Evolutionary conservation across 2,888 invertebrate genomes (phyloP).

Genomic region (Dasysyrphus albostriatus): DNA sequence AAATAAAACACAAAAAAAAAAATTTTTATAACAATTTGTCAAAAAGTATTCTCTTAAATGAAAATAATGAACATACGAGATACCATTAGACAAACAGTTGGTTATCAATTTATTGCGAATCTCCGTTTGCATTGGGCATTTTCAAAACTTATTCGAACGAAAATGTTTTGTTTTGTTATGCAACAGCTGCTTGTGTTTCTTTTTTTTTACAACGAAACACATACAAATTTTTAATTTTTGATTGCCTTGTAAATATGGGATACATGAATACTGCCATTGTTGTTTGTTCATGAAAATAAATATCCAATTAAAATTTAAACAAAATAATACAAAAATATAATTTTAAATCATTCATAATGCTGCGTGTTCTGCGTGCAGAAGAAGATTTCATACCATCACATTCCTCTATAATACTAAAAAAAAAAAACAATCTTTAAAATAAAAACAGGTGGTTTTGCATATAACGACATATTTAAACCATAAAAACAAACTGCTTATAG

Average conservation of each 20-base stretch:
- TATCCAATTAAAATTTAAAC: constrained; percentile 35
- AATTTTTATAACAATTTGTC: constrained; percentile 36
- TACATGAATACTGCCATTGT: not conserved
- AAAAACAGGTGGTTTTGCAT: constrained; percentile 1
- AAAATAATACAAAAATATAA: constrained; percentile 5
- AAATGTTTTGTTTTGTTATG: constrained; percentile 3
- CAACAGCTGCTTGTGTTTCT: constrained; percentile 27
- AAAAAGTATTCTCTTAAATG: not conserved
- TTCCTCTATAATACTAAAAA: not conserved
- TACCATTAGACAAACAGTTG: constrained; percentile 36
- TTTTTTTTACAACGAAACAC: not conserved
- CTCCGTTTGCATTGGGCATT: constrained; percentile 4
- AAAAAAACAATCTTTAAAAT: not conserved
- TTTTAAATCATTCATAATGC: constrained; percentile 4
- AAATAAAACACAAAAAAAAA: not conserved
- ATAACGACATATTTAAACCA: constrained; percentile 9
- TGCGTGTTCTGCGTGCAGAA: not conserved
- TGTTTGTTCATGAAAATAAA: constrained; percentile 2
- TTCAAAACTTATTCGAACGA: constrained; percentile 11
- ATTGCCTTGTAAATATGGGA: constrained; percentile 30
- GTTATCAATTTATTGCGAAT: constrained; percentile 47
- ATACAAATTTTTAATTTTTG: constrained; percentile 16
- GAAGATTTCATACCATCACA: not conserved
- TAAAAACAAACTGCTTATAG: constrained; percentile 4
- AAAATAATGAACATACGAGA: constrained; percentile 38